These are phyloP conservation scores for Drosophila guanche DNA, from an alignment of 1,140 invertebrate genomes.

Conservation along the genomic window DNA sequence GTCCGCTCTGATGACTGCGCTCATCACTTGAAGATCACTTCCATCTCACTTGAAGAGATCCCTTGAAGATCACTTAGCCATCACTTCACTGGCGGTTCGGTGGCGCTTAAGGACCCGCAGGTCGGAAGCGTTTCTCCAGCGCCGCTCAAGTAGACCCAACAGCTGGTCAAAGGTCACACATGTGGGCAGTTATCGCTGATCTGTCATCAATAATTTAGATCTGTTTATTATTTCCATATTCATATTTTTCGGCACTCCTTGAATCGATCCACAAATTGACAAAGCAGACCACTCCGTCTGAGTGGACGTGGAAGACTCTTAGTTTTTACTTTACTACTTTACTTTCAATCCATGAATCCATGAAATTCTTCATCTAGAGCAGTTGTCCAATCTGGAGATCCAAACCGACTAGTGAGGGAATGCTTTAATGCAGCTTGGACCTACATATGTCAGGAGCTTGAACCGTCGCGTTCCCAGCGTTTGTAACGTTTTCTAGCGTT, in stretches of 20 bases:
- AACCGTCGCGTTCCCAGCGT: slow-evolving; percentile 6
- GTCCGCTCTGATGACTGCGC: too few species aligned
- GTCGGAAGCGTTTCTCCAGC: too few species aligned
- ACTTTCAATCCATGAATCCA: too few species aligned
- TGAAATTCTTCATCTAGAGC: too few species aligned
- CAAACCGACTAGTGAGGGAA: too few species aligned
- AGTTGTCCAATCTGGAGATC: too few species aligned
- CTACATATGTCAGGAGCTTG: background rate
- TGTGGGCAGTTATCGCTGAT: slow-evolving; percentile 46
- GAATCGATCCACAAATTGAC: too few species aligned
- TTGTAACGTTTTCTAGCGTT: slow-evolving; percentile 27
- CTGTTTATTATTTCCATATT: slow-evolving; percentile 25
- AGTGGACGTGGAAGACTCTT: too few species aligned
- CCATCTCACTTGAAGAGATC: slow-evolving; percentile 16
- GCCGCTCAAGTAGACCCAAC: background rate
- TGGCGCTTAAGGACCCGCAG: too few species aligned
- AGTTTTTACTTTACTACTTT: too few species aligned
- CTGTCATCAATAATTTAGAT: slow-evolving; percentile 28
- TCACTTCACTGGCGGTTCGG: background rate
- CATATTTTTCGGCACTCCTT: slow-evolving; percentile 4
- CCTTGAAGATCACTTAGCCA: slow-evolving; percentile 45
- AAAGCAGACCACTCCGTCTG: too few species aligned
- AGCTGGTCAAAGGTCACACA: slow-evolving; percentile 39
- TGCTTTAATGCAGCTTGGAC: background rate
- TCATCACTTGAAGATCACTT: slow-evolving; percentile 43